Evolutionary conservation across 2,113 vertebrate species (phyloP).

Genomic region (Excalfactoria chinensis): DNA sequence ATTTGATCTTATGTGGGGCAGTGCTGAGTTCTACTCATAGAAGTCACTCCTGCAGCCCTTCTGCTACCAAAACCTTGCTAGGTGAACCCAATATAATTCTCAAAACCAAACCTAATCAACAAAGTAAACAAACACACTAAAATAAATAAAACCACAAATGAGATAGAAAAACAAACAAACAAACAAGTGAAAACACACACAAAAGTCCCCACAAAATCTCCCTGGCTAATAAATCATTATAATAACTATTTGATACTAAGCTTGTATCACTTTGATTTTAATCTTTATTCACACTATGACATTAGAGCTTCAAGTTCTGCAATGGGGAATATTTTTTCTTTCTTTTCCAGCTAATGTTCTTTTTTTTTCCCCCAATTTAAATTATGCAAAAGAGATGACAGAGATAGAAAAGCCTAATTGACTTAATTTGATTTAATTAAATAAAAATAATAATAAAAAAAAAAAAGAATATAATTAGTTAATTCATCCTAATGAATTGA

Average conservation of each 20-base stretch:
- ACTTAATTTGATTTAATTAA: constrained; percentile 75
- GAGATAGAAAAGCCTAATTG: constrained; percentile 59
- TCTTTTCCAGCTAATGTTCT: not conserved
- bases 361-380: constrained; percentile 19
- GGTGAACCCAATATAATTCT: not conserved
- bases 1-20: too few relatives aligned
- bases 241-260: not conserved
- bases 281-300: not conserved
- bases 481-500: constrained; percentile 67
- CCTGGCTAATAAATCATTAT: not conserved
- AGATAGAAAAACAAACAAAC: not conserved
- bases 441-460: constrained; percentile 30
- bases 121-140: not conserved
- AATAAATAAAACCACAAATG: not conserved
- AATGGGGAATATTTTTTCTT: not conserved
- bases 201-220: not conserved
- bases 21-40: not conserved
- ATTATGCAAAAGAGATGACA: constrained; percentile 44
- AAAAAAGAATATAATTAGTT: constrained; percentile 71
- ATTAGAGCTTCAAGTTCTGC: not conserved
- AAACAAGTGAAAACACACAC: not conserved
- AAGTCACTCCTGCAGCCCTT: too few relatives aligned
- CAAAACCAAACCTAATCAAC: not conserved
- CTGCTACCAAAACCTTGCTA: not conserved
- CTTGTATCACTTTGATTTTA: not conserved